phyloP scores from a whole-genome alignment of 2,888 invertebrate genomes.

The Chydorus sphaericus region DNA sequence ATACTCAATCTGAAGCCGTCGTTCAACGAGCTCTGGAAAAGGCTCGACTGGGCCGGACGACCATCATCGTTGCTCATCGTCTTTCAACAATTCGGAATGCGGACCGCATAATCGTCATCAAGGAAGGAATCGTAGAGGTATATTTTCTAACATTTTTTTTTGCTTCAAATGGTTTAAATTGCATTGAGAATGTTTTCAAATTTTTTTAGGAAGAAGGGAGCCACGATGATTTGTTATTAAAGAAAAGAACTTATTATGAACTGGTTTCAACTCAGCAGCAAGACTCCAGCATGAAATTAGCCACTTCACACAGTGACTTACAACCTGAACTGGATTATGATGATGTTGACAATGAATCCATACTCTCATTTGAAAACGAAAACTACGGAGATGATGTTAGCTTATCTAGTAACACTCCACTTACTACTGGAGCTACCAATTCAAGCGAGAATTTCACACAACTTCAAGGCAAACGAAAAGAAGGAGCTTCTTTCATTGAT shows the following conservation, averaged over 20 bases:
- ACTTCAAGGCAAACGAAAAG: no score
- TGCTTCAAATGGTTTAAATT: background rate
- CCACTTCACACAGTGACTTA: no score
- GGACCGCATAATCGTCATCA: slow-evolving; percentile 48
- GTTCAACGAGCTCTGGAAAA: slow-evolving; percentile 57
- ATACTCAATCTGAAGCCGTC: slow-evolving; percentile 61
- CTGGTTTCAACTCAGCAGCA: slow-evolving; percentile 50
- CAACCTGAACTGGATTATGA: no score
- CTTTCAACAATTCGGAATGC: slow-evolving; percentile 57
- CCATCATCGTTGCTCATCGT: slow-evolving; percentile 62
- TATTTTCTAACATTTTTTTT: background rate
- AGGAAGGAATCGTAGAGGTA: slow-evolving; percentile 20
- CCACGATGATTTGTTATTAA: slow-evolving; percentile 48
- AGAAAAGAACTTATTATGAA: slow-evolving; percentile 49
- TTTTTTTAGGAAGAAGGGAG: slow-evolving; percentile 54
- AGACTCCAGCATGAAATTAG: no score
- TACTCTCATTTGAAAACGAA: no score
- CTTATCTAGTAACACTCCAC: no score
- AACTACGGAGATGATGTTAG: no score
- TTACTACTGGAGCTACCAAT: no score
- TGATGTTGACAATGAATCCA: no score
- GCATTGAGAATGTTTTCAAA: background rate
- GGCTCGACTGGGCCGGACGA: slow-evolving; percentile 48
- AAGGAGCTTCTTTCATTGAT: no score
- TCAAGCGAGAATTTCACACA: no score